These are phyloP conservation scores for Serripes groenlandicus DNA, from an alignment of 2,888 invertebrate species.

Conservation along the genomic window DNA sequence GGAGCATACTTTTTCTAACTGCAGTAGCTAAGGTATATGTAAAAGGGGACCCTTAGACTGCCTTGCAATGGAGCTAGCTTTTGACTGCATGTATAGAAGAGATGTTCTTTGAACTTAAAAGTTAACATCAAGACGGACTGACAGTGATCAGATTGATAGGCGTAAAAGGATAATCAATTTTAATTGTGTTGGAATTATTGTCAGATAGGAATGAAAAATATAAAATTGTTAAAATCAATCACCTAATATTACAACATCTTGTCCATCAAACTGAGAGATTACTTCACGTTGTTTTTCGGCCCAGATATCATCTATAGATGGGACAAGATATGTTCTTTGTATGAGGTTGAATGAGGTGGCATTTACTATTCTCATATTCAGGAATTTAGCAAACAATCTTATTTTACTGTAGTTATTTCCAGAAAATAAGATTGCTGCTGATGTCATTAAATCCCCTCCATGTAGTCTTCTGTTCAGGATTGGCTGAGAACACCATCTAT, in stretches of 20 bases:
- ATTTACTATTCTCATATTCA: background rate
- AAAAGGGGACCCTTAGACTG: too few species aligned
- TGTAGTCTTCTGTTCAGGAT: slow-evolving; percentile 19
- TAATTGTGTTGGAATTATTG: too few species aligned
- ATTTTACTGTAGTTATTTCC: slow-evolving; percentile 25
- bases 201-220: too few species aligned
- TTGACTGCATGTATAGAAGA: too few species aligned
- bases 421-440: slow-evolving; percentile 5
- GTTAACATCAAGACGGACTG: too few species aligned
- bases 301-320: slow-evolving; percentile 13
- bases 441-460: background rate
- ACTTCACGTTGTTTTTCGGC: slow-evolving; percentile 4
- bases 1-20: too few species aligned
- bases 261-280: background rate
- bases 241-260: slow-evolving; percentile 15
- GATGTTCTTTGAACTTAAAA: too few species aligned
- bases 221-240: too few species aligned
- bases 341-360: background rate
- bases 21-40: too few species aligned
- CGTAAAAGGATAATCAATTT: too few species aligned
- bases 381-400: background rate
- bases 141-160: too few species aligned
- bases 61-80: too few species aligned
- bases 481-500: slow-evolving; percentile 30
- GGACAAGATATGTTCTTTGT: slow-evolving; percentile 21